phyloP scores from a whole-genome alignment of 2,888 invertebrate genomes.

The Imbricaverruca yamaguchii region DNA sequence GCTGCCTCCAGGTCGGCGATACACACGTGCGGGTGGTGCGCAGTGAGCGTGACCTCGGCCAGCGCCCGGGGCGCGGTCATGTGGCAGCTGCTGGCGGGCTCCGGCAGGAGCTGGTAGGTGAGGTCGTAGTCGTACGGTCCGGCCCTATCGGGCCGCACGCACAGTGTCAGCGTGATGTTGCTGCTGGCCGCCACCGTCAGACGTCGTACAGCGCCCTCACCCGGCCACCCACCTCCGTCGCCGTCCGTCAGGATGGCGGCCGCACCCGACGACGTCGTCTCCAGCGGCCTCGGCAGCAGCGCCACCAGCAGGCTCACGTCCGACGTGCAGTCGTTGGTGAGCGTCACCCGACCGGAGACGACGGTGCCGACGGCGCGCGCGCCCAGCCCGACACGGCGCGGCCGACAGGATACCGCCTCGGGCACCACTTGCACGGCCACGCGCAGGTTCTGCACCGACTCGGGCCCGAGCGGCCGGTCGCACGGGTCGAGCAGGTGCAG shows the following conservation, averaged over 20 bases:
- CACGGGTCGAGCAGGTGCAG: constrained; percentile 1
- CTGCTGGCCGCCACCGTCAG: background rate
- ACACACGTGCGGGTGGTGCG: background rate
- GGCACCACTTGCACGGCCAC: background rate
- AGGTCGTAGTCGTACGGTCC: background rate
- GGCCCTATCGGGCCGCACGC: background rate
- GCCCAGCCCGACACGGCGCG: background rate
- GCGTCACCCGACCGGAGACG: background rate
- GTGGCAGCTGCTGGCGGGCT: background rate
- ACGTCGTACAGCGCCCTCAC: background rate
- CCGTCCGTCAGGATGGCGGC: background rate
- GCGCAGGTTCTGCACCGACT: background rate
- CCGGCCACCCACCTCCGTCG: background rate
- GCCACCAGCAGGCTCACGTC: background rate
- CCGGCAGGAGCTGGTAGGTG: background rate
- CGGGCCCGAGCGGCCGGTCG: background rate
- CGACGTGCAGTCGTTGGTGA: background rate
- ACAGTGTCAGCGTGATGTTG: background rate
- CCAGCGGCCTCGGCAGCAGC: background rate
- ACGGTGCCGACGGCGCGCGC: background rate
- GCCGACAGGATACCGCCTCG: background rate
- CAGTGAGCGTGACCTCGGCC: background rate
- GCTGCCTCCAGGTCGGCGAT: constrained; percentile 9
- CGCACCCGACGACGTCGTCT: background rate
- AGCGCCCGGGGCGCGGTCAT: background rate